Conservation (phyloP, 2,888 invertebrate genomes). For the Scrobipalpa atriplicella region DNA sequence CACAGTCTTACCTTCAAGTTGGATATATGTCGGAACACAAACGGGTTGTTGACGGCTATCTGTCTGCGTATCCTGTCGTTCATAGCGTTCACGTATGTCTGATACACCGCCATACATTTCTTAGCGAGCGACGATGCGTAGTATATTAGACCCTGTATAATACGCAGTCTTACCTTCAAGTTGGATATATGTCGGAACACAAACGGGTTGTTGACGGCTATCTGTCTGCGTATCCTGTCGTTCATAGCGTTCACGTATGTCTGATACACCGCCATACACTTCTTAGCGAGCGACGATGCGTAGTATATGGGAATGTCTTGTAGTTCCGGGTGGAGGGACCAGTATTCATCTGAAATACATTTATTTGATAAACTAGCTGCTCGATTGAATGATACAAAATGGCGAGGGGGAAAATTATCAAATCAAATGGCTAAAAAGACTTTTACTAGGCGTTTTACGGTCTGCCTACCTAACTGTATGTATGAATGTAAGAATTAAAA, state of each 20-base stretch:
- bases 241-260: constrained; percentile 99
- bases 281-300: constrained; percentile 99
- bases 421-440: too few relatives aligned
- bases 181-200: constrained; percentile 99
- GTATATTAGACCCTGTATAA: too few relatives aligned
- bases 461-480: too few relatives aligned
- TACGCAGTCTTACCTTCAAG: constrained; percentile 87
- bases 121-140: constrained; percentile 99
- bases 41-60: constrained; percentile 99
- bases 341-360: constrained; percentile 92
- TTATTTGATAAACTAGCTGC: too few relatives aligned
- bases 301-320: constrained; percentile 99
- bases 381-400: too few relatives aligned
- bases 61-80: constrained; percentile 98
- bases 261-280: constrained; percentile 99
- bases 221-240: constrained; percentile 97
- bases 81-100: constrained; percentile 99
- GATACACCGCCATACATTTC: constrained; percentile 99
- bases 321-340: constrained; percentile 98
- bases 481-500: too few relatives aligned
- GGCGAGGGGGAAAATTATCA: too few relatives aligned
- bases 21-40: constrained; percentile 98
- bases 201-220: constrained; percentile 99
- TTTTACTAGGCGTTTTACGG: too few relatives aligned
- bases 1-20: constrained; percentile 89